Base-by-base conservation (phyloP, 2,888 invertebrate species). In the Eupithecia centaureata region DNA sequence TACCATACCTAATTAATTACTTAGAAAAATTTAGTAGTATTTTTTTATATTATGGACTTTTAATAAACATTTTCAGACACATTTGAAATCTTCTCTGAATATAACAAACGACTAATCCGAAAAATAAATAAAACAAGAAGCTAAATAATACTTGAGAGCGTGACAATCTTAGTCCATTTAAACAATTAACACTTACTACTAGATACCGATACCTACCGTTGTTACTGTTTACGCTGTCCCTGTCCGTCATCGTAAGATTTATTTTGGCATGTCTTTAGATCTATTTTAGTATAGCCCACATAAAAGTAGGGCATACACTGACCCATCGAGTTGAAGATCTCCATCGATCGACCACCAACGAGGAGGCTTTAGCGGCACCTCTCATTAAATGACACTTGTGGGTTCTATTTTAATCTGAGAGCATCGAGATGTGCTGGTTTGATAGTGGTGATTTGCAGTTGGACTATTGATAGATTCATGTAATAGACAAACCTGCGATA, bases 271-370 rank as follows among this genome's bases (percentile, higher is more conserved):
- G 62, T 47, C 68, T 62, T 70, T 67, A 51, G 64, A 59, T 27
- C 69, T 76, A 76, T 74, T 76, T 73, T 67, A 65, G 69, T 70
- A 71, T 71, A 70, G 54, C 65, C 69, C 63, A 67, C 65, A 56
- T 63, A 28, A 58, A 75, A 73, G 64, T 74, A 68, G 74, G 73
- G 58, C 75, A 70, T 71, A 72, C 73, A 66, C 62, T 69, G 73
- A 68, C 74, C 73, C 68, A 73, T 74, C 72, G 66, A 67, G 67
- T 68, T 67, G 67, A 66, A 63, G 69, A 75, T 72, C 71, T 71
- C 62, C 61, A 65, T 66, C 71, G 63, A 62, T 59, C 18, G 32
- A 27, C 30, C 30, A 28, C n/a, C n/a, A n/a, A n/a, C 54, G 54
- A 54, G 51, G 13, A 42, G 42, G 54, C 54, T 27, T 28, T 3